phyloP scores from a whole-genome alignment of 2,888 invertebrate species.

The Rugalucina vietnamica region DNA sequence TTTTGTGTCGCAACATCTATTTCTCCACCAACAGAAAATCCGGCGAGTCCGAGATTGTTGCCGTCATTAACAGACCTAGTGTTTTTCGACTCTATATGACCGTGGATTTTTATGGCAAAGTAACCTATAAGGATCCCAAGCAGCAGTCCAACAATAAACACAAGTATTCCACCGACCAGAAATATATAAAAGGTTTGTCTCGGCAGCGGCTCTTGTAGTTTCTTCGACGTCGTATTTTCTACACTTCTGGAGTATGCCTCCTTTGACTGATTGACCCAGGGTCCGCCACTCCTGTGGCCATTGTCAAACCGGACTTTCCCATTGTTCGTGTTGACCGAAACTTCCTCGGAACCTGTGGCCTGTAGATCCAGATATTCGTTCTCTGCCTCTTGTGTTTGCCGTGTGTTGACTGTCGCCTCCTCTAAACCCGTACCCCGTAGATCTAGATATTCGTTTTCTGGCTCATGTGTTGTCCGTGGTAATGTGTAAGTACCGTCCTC shows the following conservation, averaged over 20 bases:
- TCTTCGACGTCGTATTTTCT: background rate
- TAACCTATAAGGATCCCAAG: slow-evolving; percentile 52
- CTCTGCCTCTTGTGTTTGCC: no score
- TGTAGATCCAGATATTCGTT: background rate
- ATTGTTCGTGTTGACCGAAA: background rate
- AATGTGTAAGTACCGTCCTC: background rate
- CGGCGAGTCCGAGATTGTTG: no score
- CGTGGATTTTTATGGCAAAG: slow-evolving; percentile 28
- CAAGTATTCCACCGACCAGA: background rate
- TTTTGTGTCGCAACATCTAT: background rate
- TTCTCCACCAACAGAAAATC: background rate
- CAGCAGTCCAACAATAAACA: slow-evolving; percentile 43
- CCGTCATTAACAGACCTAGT: background rate
- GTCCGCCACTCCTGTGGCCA: background rate
- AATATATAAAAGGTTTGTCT: background rate
- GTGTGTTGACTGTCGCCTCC: background rate
- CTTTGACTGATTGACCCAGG: background rate
- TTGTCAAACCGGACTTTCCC: background rate
- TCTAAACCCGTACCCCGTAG: background rate
- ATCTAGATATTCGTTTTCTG: background rate
- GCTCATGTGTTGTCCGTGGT: background rate
- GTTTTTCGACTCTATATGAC: background rate
- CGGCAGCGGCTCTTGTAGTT: background rate
- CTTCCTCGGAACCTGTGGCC: background rate
- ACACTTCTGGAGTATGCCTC: background rate